Evolutionary conservation across 2,888 invertebrate genomes (phyloP), one percentile per base, ranked within the genome.

Genomic region (Marronus borbonicus): DNA sequence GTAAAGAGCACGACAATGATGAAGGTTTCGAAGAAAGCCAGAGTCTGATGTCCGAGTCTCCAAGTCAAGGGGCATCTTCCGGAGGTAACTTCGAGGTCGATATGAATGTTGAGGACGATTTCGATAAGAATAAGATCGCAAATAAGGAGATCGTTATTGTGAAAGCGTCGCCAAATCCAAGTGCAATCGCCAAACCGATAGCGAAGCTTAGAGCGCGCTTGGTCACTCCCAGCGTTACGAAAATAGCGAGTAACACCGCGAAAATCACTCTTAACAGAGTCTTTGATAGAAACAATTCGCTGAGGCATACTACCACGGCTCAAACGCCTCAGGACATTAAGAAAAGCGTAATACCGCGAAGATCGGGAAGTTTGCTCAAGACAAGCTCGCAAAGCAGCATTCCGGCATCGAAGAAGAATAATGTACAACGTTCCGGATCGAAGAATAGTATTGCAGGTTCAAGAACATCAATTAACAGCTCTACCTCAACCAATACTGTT

Each of bases 1-100:
- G 81, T 79, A 89, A 88, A 77, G 94, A 94, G 81, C 93, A 93
- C 81, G 96, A 96, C 83, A 95, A 96, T 85, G 97, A 97, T 86
- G 96, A 97, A 90, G 96, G 97, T 8, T 97, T 97, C 85, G 96
- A 97, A 87, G 97, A 97, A 89, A 96, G 96, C 0, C 96, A 96
- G 85, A 96, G 96, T 85, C 90, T 96, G 74, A 95, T 96, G 84
- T 96, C 96, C 0, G 96, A 96, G 86, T 96, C 95, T 7, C 93
- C 95, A 2, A 96, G 96, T 65, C 96, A 96, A 84, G 96, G 95
- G 62, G 95, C 95, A 1, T 95, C 95, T 0, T 95, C 95, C 0
- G 93, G 93, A 82, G 95, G 87, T 24, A 86, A 87, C 79, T 91
- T 91, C 28, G 89, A 90, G 74, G 88, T 90, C n/a, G 86, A 91